Conservation (phyloP, 2,888 invertebrate genomes). For the Cataglyphis cursor region DNA sequence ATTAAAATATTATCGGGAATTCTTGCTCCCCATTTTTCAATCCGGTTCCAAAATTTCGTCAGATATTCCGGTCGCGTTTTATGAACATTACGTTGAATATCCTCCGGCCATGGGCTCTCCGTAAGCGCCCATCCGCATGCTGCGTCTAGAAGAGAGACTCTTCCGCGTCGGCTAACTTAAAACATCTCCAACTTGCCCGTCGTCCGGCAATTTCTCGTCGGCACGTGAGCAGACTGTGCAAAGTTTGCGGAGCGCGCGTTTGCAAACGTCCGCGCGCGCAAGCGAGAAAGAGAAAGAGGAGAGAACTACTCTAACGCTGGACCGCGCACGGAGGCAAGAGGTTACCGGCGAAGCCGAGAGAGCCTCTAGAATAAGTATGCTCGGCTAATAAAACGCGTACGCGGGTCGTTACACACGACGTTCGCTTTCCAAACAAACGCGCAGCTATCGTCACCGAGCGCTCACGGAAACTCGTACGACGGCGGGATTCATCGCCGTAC, state of each 20-base stretch:
- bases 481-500: slow-evolving; percentile 46
- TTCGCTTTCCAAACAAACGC: slow-evolving; percentile 69
- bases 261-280: slow-evolving; percentile 49
- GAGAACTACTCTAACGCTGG: slow-evolving; percentile 28
- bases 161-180: slow-evolving; percentile 73
- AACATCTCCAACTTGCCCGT: slow-evolving; percentile 62
- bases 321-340: slow-evolving; percentile 72
- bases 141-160: slow-evolving; percentile 54
- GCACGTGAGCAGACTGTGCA: slow-evolving; percentile 84
- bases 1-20: background rate
- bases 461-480: slow-evolving; percentile 49
- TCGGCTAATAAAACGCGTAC: slow-evolving; percentile 72
- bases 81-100: slow-evolving; percentile 35
- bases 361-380: slow-evolving; percentile 74
- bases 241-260: slow-evolving; percentile 75
- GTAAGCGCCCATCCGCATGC: slow-evolving; percentile 28
- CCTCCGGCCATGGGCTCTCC: background rate
- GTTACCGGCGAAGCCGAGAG: slow-evolving; percentile 64
- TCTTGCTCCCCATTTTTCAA: background rate
- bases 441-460: slow-evolving; percentile 29
- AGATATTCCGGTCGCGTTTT: slow-evolving; percentile 27
- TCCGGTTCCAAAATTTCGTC: slow-evolving; percentile 8
- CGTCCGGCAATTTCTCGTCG: slow-evolving; percentile 80
- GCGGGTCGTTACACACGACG: slow-evolving; percentile 69
- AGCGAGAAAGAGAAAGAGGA: background rate